A percentile compares a stretch with the other conserved stretches of the same genome.
These are phyloP conservation scores for Clavelina lepadiformis DNA, from an alignment of 23 tunicate species.

Conservation along the genomic window DNA sequence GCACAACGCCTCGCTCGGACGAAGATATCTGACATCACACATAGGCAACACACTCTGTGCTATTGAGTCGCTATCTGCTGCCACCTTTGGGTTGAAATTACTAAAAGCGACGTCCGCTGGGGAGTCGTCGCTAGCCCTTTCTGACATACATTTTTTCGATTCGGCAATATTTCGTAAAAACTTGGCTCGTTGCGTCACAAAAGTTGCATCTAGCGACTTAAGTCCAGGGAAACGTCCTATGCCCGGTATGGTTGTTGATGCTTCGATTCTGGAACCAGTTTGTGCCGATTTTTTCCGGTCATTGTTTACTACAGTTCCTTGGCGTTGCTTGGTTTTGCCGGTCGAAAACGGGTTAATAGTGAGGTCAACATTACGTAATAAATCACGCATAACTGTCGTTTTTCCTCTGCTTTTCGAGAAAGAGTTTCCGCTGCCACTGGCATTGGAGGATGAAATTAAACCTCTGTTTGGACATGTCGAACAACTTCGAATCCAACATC, in stretches of 20 bases:
- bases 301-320: background rate
- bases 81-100: background rate
- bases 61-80: background rate
- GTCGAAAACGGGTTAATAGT: conserved; percentile 19
- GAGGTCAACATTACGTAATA: conserved; percentile 62
- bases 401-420: conserved; percentile 77
- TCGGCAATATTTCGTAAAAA: background rate
- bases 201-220: conserved; percentile 1
- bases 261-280: background rate
- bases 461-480: conserved; percentile 80
- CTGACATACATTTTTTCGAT: background rate
- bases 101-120: too few species aligned
- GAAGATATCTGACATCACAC: conserved; percentile 32
- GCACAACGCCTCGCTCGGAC: conserved; percentile 41
- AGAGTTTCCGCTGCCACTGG: conserved; percentile 79
- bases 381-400: conserved; percentile 71
- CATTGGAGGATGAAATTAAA: conserved; percentile 77
- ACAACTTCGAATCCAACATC: conserved; percentile 70
- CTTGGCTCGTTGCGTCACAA: conserved; percentile 47
- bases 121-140: background rate
- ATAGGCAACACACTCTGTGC: conserved; percentile 51
- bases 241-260: conserved; percentile 5
- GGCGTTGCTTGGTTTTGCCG: too few species aligned
- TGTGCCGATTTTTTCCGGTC: background rate
- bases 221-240: too few species aligned